phyloP scores from a whole-genome alignment of 2,888 invertebrate genomes.

The Prostheceraeus crozeri region DNA sequence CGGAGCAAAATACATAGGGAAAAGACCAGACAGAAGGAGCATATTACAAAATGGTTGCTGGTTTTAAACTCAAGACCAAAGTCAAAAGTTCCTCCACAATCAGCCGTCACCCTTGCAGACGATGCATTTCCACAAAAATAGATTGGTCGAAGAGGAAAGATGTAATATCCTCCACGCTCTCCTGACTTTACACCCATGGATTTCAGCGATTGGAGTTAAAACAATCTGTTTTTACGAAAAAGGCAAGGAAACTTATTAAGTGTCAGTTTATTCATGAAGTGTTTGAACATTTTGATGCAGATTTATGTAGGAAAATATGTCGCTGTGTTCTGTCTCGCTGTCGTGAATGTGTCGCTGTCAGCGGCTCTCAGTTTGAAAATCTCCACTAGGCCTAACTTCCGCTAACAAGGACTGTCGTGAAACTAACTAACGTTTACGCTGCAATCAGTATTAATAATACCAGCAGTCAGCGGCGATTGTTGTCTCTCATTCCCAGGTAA shows the following conservation, averaged over 20 bases:
- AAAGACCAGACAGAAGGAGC: too few species aligned
- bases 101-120: conserved; percentile 5
- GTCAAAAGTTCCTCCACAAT: conserved; percentile 16
- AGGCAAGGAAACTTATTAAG: conserved; percentile 1
- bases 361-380: too few species aligned
- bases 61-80: not conserved
- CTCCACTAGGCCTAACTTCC: too few species aligned
- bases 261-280: conserved; percentile 20
- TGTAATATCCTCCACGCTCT: conserved; percentile 6
- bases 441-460: too few species aligned
- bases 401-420: too few species aligned
- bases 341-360: too few species aligned
- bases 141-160: conserved; percentile 17
- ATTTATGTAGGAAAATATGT: conserved; percentile 21
- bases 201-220: conserved; percentile 19
- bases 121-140: conserved; percentile 26
- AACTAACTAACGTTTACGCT: too few species aligned
- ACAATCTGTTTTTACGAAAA: conserved; percentile 22
- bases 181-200: conserved; percentile 24
- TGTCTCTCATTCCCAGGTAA: too few species aligned
- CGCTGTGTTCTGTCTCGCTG: conserved; percentile 18
- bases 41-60: too few species aligned
- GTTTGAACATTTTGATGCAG: conserved; percentile 22
- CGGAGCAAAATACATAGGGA: too few species aligned
- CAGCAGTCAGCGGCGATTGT: too few species aligned